Evolutionary conservation across 2,888 invertebrate genomes (phyloP).

Genomic region (Noctuana brunneofusca): DNA sequence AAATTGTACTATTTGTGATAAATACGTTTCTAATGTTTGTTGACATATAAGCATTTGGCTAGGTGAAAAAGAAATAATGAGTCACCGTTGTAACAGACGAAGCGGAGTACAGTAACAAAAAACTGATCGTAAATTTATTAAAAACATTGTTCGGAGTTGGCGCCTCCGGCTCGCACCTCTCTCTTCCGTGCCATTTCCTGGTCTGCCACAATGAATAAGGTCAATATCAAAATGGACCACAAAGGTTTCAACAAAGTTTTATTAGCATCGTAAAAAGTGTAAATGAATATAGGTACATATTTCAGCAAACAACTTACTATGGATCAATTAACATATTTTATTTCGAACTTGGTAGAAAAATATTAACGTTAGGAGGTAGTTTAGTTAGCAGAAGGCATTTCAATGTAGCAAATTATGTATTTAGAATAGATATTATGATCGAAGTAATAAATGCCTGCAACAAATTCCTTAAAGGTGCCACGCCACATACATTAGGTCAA

Average conservation of each 20-base stretch:
- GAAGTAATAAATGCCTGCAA: background rate
- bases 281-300: background rate
- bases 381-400: too few species aligned
- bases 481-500: background rate
- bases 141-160: conserved; percentile 12
- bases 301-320: background rate
- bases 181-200: conserved; percentile 31
- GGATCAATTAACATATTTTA: background rate
- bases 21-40: background rate
- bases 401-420: too few species aligned
- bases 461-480: background rate
- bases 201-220: conserved; percentile 24
- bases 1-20: too few species aligned
- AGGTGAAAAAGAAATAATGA: background rate
- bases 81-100: background rate
- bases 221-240: conserved; percentile 23
- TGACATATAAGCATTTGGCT: background rate
- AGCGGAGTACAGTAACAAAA: background rate
- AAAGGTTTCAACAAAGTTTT: background rate
- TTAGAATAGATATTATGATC: background rate
- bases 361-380: too few species aligned
- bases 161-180: conserved; percentile 18
- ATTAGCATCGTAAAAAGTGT: background rate
- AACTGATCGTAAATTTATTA: background rate
- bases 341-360: background rate